Conservation (phyloP, 2,113 vertebrate species). For the Ammospiza nelsoni region DNA sequence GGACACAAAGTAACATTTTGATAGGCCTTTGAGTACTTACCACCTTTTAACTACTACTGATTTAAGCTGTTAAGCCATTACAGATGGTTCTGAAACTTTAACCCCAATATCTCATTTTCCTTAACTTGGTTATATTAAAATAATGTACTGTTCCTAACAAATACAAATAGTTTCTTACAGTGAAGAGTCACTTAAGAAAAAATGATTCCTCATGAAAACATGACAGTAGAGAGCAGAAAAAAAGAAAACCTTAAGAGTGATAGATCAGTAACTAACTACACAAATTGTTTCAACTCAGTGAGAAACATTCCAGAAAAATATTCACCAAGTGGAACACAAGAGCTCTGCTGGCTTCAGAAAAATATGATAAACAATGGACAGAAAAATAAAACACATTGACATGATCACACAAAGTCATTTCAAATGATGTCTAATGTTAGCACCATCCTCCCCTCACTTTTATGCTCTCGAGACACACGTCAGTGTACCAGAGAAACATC, state of each 20-base stretch:
- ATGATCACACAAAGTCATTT: neutral
- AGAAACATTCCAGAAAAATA: neutral
- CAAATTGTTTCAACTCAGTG: neutral
- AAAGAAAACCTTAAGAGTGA: neutral
- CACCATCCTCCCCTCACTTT: neutral
- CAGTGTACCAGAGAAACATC: constrained; percentile 20
- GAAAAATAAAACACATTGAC: neutral
- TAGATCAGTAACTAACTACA: neutral
- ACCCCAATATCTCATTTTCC: neutral
- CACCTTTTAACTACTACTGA: neutral
- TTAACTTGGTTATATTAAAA: neutral
- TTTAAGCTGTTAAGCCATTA: neutral
- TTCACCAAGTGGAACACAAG: neutral
- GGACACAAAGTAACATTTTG: neutral
- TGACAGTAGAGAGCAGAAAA: neutral
- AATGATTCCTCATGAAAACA: neutral
- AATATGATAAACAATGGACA: neutral
- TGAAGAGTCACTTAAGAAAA: neutral
- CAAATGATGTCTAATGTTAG: neutral
- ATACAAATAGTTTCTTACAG: neutral
- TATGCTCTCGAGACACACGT: neutral
- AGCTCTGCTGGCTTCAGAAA: neutral
- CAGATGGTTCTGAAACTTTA: neutral
- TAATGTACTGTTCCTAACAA: neutral
- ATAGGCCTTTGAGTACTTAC: neutral